Evolutionary conservation across 2,113 vertebrate genomes (phyloP).

Genomic region (Pelmatolapia mariae): DNA sequence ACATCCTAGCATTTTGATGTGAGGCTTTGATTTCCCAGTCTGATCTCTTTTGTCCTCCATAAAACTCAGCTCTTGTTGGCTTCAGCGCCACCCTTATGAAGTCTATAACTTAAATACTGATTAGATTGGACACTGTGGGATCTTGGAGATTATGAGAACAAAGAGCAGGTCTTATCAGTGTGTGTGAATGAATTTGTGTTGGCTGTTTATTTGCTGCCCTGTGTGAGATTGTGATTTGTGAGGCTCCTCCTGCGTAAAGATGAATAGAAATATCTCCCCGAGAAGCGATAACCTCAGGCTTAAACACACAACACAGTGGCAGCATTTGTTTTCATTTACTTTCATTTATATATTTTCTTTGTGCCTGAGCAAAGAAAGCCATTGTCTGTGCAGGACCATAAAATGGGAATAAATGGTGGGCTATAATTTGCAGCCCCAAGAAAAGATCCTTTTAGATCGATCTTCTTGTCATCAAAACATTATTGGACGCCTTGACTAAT

Average conservation of each 20-base stretch:
- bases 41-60: not conserved
- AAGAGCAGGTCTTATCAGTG: slow-evolving; percentile 3
- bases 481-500: not conserved
- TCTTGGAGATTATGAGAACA: slow-evolving; percentile 1
- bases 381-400: slow-evolving; percentile 36
- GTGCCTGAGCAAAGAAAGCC: slow-evolving; percentile 24
- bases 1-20: not conserved
- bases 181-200: slow-evolving; percentile 15
- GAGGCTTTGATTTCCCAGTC: not conserved
- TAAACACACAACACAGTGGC: slow-evolving; percentile 28
- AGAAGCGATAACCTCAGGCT: slow-evolving; percentile 37
- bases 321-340: slow-evolving; percentile 43
- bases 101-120: slow-evolving; percentile 57
- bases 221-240: slow-evolving; percentile 39
- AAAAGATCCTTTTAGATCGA: slow-evolving; percentile 36
- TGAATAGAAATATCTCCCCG: slow-evolving; percentile 37
- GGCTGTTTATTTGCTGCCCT: slow-evolving; percentile 3
- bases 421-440: slow-evolving; percentile 39
- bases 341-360: slow-evolving; percentile 45
- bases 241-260: slow-evolving; percentile 9
- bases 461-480: slow-evolving; percentile 4
- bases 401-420: slow-evolving; percentile 60
- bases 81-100: slow-evolving; percentile 25
- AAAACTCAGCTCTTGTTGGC: not conserved
- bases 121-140: slow-evolving; percentile 30